Evolutionary conservation across 1,140 invertebrate species (phyloP).

Genomic region (Aricia agestis): DNA sequence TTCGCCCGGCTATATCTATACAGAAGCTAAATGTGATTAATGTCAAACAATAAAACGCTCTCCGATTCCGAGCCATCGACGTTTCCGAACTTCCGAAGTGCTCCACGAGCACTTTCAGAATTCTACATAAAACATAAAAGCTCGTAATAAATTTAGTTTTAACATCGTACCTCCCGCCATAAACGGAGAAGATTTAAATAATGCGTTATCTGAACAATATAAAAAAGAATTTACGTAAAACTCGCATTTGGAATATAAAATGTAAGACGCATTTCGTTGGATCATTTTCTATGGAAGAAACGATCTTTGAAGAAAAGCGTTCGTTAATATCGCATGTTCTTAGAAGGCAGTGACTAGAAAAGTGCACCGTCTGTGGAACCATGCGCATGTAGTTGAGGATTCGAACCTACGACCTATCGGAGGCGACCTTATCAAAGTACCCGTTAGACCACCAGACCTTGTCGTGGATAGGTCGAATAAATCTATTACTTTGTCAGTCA

Average conservation of each 20-base stretch:
- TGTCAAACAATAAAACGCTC: background rate
- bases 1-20: conserved; percentile 8
- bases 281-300: conserved; percentile 40
- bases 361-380: conserved; percentile 66
- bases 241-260: conserved; percentile 33
- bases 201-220: background rate
- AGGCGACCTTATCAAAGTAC: background rate
- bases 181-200: background rate
- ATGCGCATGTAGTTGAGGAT: conserved; percentile 36
- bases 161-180: background rate
- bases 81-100: no score
- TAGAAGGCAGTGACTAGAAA: conserved; percentile 61
- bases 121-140: background rate
- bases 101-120: background rate
- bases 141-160: background rate
- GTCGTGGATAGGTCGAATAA: background rate
- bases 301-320: conserved; percentile 38
- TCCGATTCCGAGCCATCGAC: background rate
- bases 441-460: conserved; percentile 28
- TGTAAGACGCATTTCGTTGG: conserved; percentile 45
- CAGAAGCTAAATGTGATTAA: conserved; percentile 10
- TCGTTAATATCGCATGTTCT: conserved; percentile 66
- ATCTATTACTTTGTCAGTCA: background rate
- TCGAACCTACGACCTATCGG: background rate
- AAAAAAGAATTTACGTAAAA: background rate